Percentiles rank a stretch among this genome's conserved stretches.
Evolutionary conservation across 1,140 invertebrate species (phyloP).

Genomic region (Himalopsyche phryganea): DNA sequence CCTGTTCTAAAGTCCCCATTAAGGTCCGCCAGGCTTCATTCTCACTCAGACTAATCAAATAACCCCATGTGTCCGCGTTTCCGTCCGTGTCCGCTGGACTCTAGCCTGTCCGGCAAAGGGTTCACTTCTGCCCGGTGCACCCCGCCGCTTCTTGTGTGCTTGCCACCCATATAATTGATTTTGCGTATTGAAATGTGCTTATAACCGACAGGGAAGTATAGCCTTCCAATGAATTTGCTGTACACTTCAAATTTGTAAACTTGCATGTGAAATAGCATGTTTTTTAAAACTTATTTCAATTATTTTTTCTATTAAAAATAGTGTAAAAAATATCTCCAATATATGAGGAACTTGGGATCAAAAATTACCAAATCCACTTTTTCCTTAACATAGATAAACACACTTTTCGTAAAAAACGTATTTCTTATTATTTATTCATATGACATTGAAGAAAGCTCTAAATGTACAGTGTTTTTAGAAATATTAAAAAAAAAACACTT

Average conservation of each 20-base stretch:
- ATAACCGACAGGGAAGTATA: slow-evolving; percentile 4
- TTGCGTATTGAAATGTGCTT: slow-evolving; percentile 32
- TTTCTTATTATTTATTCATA: no score
- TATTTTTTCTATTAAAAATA: no score
- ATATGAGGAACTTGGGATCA: no score
- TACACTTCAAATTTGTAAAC: background rate
- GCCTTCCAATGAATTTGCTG: background rate
- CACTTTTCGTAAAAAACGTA: no score
- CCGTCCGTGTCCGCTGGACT: background rate
- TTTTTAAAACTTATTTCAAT: no score
- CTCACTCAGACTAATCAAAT: slow-evolving; percentile 32
- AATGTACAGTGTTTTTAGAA: no score
- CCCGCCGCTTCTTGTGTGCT: slow-evolving; percentile 6
- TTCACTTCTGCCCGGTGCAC: background rate
- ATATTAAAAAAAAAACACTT: no score
- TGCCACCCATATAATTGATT: slow-evolving; percentile 28
- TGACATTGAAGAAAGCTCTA: no score
- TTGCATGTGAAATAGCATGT: no score
- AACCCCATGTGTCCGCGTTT: slow-evolving; percentile 26
- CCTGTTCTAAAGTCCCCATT: slow-evolving; percentile 19
- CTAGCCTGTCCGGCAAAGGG: slow-evolving; percentile 3
- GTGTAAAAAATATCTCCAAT: no score
- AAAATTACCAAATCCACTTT: no score
- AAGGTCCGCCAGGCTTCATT: slow-evolving; percentile 17
- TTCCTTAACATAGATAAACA: no score